phyloP scores from a whole-genome alignment of 2,888 invertebrate genomes.

The Xestia rhomboidea region DNA sequence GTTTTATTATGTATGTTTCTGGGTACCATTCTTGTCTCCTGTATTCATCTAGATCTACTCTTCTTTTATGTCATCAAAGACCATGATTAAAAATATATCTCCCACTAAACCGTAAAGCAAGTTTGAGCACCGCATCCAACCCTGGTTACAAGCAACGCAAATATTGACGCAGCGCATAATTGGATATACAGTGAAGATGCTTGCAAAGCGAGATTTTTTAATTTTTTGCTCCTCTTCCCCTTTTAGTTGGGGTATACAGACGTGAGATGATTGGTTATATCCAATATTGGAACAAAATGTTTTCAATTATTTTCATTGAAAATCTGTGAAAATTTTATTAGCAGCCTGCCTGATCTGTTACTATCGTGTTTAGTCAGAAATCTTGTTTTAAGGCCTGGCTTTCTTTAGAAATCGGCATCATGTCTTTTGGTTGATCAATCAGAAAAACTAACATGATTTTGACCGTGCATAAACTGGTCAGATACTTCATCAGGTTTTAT shows the following conservation, averaged over 20 bases:
- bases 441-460: too few relatives aligned
- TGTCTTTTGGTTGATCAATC: background rate
- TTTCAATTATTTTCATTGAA: background rate
- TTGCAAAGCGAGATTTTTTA: conserved; percentile 71
- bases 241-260: conserved; percentile 42
- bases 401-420: background rate
- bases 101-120: conserved; percentile 20
- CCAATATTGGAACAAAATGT: conserved; percentile 52
- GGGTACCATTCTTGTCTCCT: background rate
- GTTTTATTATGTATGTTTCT: background rate
- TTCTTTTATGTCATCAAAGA: background rate
- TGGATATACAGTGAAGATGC: conserved; percentile 78
- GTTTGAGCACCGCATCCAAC: conserved; percentile 65
- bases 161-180: conserved; percentile 85
- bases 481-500: too few relatives aligned
- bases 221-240: conserved; percentile 56
- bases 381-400: background rate
- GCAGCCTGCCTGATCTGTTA: too few relatives aligned
- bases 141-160: conserved; percentile 68
- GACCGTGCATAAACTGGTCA: too few relatives aligned
- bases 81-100: background rate
- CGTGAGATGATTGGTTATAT: conserved; percentile 51
- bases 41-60: background rate
- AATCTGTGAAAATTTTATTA: background rate
- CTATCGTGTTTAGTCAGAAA: background rate